Evolutionary conservation across 1,140 invertebrate species (phyloP), one percentile per base, ranked within the genome.

Genomic region (Bombus huntii): DNA sequence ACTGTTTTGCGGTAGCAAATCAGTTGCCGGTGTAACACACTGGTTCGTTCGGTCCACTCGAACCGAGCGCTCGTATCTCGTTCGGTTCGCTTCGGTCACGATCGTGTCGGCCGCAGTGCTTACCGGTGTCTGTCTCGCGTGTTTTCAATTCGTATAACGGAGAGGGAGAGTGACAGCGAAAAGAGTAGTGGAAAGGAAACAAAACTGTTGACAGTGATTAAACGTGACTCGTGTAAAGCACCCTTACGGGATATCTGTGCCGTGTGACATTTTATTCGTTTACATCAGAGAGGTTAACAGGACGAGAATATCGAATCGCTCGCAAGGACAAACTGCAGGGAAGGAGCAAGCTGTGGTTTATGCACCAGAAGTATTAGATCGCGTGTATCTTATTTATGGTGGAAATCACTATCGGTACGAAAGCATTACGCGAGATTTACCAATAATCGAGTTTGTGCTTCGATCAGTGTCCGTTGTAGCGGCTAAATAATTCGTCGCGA

Each of bases 81-180:
- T 82, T 85, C 88, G 89, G 70, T 87, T n/a, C 44, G 34, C 57
- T 76, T 87, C 89, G 88, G 85, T 72, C 78, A 81, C 82, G 89
- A 89, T 90, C 81, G 87, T 80, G 85, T 87, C 71, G 85, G 22
- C 71, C 44, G 83, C 83, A 77, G 85, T 87, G 66, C 59, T 79
- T 81, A 62, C 73, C 86, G 86, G 86, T 87, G 47, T 59, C 18
- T 68, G 88, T 68, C 73, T 85, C 81, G 85, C 74, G 77, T 76
- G 85, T 89, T 82, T 89, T 80, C 66, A 74, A 37, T 80, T 47
- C 53, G 74, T 22, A 47, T n/a, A 62, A n/a, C 44, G 25, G 44
- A 42, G 65, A 53, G 76, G 25, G 74, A 81, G 34, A 71, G 76
- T 68, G 73, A 86, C 59, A 65, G 81, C 44, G 80, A 53, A 37